Conservation (phyloP, 92 coral and sea anemone genomes). For the Palythoa grandiflora region DNA sequence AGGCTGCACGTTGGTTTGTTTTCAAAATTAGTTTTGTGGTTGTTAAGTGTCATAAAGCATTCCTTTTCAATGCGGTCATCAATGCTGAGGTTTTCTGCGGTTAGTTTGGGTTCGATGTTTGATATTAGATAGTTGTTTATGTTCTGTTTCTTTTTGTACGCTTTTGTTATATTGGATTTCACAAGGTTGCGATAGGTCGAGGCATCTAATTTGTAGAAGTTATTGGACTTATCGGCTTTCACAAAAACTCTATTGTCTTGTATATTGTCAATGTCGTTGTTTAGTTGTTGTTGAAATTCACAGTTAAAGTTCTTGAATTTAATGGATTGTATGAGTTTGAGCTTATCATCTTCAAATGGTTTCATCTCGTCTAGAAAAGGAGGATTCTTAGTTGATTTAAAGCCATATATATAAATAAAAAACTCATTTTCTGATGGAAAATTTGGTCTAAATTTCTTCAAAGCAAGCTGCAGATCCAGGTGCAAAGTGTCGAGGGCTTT, state of each 20-base stretch:
- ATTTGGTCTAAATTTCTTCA: neutral
- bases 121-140: neutral
- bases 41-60: neutral
- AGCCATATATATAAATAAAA: neutral
- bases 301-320: neutral
- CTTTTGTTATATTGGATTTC: neutral
- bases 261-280: neutral
- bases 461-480: neutral
- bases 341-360: slow-evolving; percentile 11
- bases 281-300: neutral
- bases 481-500: slow-evolving; percentile 1
- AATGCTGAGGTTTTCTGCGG: neutral
- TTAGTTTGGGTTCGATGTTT: neutral
- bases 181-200: neutral
- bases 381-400: slow-evolving; percentile 6
- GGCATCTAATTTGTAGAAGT: neutral
- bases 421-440: slow-evolving; percentile 22
- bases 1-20: slow-evolving; percentile 1
- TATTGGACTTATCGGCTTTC: neutral
- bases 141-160: neutral
- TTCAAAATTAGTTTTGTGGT: neutral
- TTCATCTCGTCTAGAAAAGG: slow-evolving; percentile 21
- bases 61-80: neutral
- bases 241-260: slow-evolving; percentile 18
- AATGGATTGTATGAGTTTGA: slow-evolving; percentile 2